Evolutionary conservation across 2,113 vertebrate genomes (phyloP), one percentile per base, ranked within the genome.

Genomic region (Narcine bancroftii): DNA sequence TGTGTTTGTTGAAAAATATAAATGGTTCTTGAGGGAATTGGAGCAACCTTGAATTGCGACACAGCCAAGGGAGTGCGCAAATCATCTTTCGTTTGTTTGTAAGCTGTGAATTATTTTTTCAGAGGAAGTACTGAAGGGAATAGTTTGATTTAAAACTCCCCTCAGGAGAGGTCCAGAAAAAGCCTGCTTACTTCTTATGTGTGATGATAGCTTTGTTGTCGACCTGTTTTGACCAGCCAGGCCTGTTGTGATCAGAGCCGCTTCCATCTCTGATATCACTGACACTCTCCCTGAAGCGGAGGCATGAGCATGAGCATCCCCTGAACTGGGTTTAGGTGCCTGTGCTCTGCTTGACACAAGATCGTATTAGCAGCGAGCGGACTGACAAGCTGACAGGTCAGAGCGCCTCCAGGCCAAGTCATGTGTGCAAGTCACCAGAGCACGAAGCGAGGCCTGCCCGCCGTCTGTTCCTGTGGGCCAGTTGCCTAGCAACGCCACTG

Each of bases 331-430:
- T 39, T 77, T 92, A 92, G 94, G 94, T 93, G 0, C 53, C 10
- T 93, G 4, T 93, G 93, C 93, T 26, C 93, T 94, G 93, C 94
- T 93, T 56, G 92, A 94, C 95, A 95, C 93, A 56, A 92, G 7
- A 92, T 93, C 0, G 2, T 92, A 94, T 95, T 93, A 95, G 94
- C 93, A 94, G 92, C 91, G 47, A 93, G 92, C 0, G 5, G 45
- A 72, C 92, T 95, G 95, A 95, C 94, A 92, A 0, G 13, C 93
- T 95, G 95, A 94, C 95, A 94, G 93, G 93, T 93, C 5, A 26
- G 63, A 92, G 92, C 92, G 93, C 92, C 42, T 93, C 3, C 0
- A 42, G 93, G 94, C 93, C 93, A 85, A 63, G 93, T 83, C 94
- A 71, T 94, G 94, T 93, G 94, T 69, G 81, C 50, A 0, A 76